Evolutionary conservation across 2,888 invertebrate genomes (phyloP).

Genomic region (Archaeoteleia sp.): DNA sequence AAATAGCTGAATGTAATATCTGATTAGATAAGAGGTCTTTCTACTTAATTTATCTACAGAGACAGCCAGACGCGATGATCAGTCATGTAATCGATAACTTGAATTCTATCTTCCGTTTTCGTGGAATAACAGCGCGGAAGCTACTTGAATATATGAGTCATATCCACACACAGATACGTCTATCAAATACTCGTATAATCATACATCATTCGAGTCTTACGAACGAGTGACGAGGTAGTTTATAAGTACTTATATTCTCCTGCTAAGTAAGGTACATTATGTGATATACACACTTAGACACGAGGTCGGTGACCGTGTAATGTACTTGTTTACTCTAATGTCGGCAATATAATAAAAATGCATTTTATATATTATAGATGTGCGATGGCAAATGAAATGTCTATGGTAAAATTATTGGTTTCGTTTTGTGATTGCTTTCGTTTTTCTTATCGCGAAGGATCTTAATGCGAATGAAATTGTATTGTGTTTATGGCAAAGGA

Average conservation of each 20-base stretch:
- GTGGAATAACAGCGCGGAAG: conserved; percentile 7
- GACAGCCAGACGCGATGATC: neutral
- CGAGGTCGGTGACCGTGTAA: neutral
- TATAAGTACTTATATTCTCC: neutral
- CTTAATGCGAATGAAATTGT: no score
- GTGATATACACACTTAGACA: neutral
- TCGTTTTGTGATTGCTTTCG: no score
- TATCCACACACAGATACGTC: conserved; percentile 3
- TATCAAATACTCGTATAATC: conserved; percentile 6
- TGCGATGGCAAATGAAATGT: neutral
- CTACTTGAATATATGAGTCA: conserved; percentile 1
- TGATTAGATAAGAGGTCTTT: conserved; percentile 3
- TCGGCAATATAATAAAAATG: neutral
- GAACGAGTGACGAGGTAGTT: conserved; percentile 8
- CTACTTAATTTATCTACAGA: conserved; percentile 4
- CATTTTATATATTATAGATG: no score
- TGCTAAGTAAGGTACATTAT: neutral
- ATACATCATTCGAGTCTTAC: conserved; percentile 1
- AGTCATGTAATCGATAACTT: conserved; percentile 6
- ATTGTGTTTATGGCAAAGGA: no score
- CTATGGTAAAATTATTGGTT: no score
- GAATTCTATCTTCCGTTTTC: conserved; percentile 1
- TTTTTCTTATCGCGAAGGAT: no score
- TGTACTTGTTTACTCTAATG: neutral
- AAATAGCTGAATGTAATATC: neutral